phyloP scores from a whole-genome alignment of 2,888 invertebrate species.

The Galeruca laticollis region DNA sequence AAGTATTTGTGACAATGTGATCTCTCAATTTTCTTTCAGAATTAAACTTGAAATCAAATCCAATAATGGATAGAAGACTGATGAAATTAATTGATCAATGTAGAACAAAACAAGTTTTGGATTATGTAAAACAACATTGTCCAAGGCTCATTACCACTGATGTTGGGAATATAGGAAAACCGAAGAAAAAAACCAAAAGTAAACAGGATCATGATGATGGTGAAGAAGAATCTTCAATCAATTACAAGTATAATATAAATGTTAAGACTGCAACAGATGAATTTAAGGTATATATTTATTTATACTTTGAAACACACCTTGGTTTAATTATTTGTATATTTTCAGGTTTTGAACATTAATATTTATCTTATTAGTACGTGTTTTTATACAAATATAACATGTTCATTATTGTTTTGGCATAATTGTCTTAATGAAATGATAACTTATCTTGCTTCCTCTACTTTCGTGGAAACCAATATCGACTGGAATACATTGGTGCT shows the following conservation, averaged over 20 bases:
- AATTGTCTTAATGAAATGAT: too few relatives aligned
- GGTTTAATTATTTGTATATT: too few relatives aligned
- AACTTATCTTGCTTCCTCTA: too few relatives aligned
- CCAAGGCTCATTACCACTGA: slow-evolving; percentile 59
- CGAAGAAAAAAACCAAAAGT: slow-evolving; percentile 60
- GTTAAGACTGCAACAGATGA: slow-evolving; percentile 54
- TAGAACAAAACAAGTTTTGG: slow-evolving; percentile 80
- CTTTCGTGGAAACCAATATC: too few relatives aligned
- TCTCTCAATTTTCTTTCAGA: slow-evolving; percentile 67
- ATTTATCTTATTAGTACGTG: too few relatives aligned
- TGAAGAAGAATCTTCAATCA: slow-evolving; percentile 46
- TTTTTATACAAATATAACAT: too few relatives aligned
- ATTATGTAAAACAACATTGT: slow-evolving; percentile 80
- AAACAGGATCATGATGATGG: slow-evolving; percentile 54
- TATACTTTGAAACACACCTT: neutral
- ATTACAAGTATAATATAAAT: slow-evolving; percentile 61
- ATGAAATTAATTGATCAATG: slow-evolving; percentile 82
- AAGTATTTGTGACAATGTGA: too few relatives aligned
- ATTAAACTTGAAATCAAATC: slow-evolving; percentile 80
- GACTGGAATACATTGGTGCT: too few relatives aligned
- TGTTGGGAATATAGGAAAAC: slow-evolving; percentile 56
- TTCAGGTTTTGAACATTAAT: too few relatives aligned
- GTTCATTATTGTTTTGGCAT: too few relatives aligned
- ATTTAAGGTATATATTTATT: slow-evolving; percentile 41
- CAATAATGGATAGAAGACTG: slow-evolving; percentile 78